phyloP scores from a whole-genome alignment of 2,113 vertebrate species.

The Ptyas mucosa region DNA sequence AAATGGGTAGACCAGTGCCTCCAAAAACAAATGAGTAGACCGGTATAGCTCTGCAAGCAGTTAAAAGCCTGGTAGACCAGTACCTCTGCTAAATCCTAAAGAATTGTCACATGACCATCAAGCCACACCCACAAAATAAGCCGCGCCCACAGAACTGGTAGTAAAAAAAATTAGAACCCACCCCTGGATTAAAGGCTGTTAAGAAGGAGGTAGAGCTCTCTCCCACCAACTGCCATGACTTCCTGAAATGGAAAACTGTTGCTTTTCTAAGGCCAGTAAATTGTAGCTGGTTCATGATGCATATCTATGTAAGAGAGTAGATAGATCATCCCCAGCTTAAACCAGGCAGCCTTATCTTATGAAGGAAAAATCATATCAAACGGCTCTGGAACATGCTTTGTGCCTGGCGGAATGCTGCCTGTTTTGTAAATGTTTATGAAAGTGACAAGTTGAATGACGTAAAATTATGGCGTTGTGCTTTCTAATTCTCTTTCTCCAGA shows the following conservation, averaged over 20 bases:
- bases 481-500: constrained; percentile 50
- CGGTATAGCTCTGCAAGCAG: too few species aligned
- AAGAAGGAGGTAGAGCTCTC: background rate
- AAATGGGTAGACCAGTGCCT: too few species aligned
- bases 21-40: too few species aligned
- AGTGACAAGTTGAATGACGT: accelerated
- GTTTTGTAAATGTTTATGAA: background rate
- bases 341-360: background rate
- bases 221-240: background rate
- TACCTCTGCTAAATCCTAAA: too few species aligned
- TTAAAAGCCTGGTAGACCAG: too few species aligned
- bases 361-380: background rate
- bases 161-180: too few species aligned
- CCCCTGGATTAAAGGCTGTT: background rate
- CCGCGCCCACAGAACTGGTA: too few species aligned
- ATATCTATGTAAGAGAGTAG: background rate
- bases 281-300: background rate
- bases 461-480: background rate
- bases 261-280: background rate
- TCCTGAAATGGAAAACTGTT: background rate
- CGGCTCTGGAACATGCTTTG: background rate
- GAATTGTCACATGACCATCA: too few species aligned
- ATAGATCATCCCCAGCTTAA: background rate
- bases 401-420: background rate
- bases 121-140: too few species aligned